phyloP scores from a whole-genome alignment of 2,888 invertebrate species.

The Protonemura montana region DNA sequence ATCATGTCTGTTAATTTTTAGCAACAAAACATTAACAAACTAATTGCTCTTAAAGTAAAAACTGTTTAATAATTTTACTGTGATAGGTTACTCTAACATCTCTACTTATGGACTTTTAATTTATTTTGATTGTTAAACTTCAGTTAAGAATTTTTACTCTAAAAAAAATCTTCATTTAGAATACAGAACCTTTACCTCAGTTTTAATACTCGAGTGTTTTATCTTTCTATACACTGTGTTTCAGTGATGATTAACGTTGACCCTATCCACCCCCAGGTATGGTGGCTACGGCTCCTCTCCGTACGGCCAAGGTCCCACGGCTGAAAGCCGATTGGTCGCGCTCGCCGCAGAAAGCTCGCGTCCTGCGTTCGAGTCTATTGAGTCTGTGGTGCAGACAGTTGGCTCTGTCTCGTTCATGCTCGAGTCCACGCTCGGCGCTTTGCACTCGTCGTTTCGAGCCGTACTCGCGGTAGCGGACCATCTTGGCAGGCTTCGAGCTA shows the following conservation, averaged over 20 bases:
- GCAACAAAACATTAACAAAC: no score
- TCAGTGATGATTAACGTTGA: constrained; percentile 52
- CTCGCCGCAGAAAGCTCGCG: constrained; percentile 91
- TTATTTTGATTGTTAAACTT: no score
- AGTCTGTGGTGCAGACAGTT: constrained; percentile 89
- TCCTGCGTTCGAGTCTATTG: constrained; percentile 93
- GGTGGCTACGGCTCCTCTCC: constrained; percentile 37
- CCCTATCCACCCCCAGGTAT: constrained; percentile 44
- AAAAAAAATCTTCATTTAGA: no score
- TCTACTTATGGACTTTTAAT: no score
- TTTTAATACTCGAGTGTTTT: no score
- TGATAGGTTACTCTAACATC: no score
- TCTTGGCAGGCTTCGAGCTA: constrained; percentile 80
- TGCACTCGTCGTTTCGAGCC: constrained; percentile 94
- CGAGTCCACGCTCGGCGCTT: constrained; percentile 94
- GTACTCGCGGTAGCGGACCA: constrained; percentile 96
- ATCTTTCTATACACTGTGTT: no score
- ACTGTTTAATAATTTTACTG: no score
- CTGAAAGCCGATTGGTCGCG: constrained; percentile 43
- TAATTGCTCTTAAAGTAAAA: no score
- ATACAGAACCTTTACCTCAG: no score
- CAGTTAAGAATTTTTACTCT: no score
- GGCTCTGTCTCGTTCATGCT: constrained; percentile 95
- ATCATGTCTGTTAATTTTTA: no score
- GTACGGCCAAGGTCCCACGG: not conserved